Percentiles rank a stretch among this genome's conserved stretches.
Evolutionary conservation across 2,797 vertebrate genomes (phyloP).

Genomic region (Eurystomus glaucurus): DNA sequence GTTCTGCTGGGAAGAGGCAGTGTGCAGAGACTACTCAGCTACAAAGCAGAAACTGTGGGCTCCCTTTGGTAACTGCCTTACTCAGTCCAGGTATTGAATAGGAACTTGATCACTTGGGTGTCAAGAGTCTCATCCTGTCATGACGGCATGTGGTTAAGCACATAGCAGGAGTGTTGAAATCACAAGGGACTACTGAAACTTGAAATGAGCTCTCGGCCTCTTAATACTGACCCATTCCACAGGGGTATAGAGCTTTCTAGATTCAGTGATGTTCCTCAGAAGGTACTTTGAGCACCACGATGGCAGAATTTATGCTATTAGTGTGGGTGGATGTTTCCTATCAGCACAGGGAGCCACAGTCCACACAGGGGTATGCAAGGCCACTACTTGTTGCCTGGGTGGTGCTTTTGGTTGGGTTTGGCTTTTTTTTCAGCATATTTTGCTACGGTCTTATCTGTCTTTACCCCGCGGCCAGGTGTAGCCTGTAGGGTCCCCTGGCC

Average conservation of each 20-base stretch:
- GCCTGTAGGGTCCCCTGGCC: neutral
- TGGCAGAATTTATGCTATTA: neutral
- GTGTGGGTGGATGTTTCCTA: neutral
- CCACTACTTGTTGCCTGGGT: rapidly evolving
- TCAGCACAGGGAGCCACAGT: neutral
- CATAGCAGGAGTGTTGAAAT: neutral
- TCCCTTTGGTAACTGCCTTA: neutral
- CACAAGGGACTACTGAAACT: neutral
- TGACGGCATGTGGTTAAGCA: neutral
- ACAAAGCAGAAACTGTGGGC: neutral
- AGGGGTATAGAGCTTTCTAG: neutral
- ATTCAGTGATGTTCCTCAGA: neutral
- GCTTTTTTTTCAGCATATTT: neutral
- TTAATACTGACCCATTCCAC: neutral
- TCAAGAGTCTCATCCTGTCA: neutral
- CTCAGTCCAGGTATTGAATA: neutral
- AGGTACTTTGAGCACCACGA: rapidly evolving
- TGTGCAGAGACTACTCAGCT: neutral
- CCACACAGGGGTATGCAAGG: rapidly evolving
- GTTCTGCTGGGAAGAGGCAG: neutral
- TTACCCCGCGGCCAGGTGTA: neutral
- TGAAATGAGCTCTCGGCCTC: neutral
- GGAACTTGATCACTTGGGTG: neutral
- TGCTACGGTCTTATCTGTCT: neutral
- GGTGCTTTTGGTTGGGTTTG: neutral